Percentiles rank a stretch among this genome's conserved stretches.
Conservation (phyloP, 2,888 invertebrate species). For the Rapana venosa region DNA sequence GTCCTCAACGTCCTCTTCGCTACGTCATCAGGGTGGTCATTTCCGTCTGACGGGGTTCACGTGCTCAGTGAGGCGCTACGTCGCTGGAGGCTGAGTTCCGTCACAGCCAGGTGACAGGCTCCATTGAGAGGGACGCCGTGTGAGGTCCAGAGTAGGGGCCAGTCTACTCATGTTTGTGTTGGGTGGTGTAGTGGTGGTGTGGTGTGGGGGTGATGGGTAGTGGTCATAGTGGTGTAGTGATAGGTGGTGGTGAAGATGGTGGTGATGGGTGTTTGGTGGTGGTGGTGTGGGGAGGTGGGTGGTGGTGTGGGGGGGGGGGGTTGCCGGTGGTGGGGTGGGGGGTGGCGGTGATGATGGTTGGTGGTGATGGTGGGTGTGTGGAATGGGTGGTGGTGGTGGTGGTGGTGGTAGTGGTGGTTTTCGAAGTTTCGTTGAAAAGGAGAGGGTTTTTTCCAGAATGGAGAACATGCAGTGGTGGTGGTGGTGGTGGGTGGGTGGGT, state of each 20-base stretch:
- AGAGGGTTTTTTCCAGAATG: no score
- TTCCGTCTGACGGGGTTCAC: constrained; percentile 26
- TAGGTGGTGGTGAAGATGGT: no score
- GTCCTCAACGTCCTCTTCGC: constrained; percentile 27
- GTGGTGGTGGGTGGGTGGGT: no score
- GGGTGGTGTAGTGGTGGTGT: background rate
- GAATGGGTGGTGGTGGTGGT: no score
- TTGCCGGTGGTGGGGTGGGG: no score
- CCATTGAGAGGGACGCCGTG: background rate
- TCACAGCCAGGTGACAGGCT: background rate
- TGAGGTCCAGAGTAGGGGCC: background rate
- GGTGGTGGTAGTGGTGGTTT: no score
- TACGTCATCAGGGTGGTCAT: constrained; percentile 16
- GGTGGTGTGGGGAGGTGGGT: no score
- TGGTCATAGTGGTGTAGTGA: background rate
- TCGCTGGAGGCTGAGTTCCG: constrained; percentile 2
- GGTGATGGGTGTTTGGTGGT: background rate
- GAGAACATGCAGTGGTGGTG: no score
- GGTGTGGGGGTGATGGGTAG: background rate
- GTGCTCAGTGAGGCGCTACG: constrained; percentile 24
- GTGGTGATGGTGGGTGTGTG: no score
- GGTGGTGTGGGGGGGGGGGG: no score
- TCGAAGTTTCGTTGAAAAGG: no score
- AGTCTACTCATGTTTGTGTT: background rate
- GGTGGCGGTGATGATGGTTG: no score